Percentiles rank a stretch among this genome's conserved stretches.
Evolutionary conservation across 2,113 vertebrate genomes (phyloP).

Genomic region (Hystrix brachyura): DNA sequence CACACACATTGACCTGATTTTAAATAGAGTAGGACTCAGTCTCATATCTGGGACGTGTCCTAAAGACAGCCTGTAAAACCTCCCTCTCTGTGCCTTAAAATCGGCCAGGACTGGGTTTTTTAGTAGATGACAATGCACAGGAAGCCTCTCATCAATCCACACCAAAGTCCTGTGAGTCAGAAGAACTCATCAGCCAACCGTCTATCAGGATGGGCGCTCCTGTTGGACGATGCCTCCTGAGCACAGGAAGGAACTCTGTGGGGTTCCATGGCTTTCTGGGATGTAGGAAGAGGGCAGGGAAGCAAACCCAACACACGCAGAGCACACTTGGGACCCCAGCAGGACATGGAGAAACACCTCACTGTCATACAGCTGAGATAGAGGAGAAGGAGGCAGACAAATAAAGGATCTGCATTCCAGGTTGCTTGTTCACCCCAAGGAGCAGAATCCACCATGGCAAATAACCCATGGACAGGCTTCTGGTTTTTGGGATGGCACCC

Average conservation of each 20-base stretch:
- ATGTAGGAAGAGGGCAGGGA: background rate
- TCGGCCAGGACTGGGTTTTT: background rate
- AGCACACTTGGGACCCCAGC: background rate
- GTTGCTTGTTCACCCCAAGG: background rate
- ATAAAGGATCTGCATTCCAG: background rate
- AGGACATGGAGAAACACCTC: background rate
- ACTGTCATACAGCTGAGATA: background rate
- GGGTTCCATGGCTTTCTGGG: background rate
- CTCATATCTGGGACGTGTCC: background rate
- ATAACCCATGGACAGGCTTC: background rate
- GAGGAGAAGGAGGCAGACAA: fast-evolving
- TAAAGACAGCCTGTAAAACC: background rate
- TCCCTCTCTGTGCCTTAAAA: background rate
- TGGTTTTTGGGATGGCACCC: fast-evolving
- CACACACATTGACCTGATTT: background rate
- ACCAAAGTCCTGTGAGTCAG: background rate
- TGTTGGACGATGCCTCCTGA: background rate
- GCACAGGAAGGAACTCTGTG: background rate
- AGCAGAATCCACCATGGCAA: background rate
- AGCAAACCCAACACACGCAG: background rate
- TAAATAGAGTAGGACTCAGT: background rate
- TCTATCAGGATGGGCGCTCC: background rate
- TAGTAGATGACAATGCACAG: background rate
- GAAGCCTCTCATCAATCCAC: background rate
- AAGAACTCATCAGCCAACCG: background rate